These are phyloP conservation scores for Paralichthys olivaceus DNA, from an alignment of 2,113 vertebrate species.

Conservation along the genomic window DNA sequence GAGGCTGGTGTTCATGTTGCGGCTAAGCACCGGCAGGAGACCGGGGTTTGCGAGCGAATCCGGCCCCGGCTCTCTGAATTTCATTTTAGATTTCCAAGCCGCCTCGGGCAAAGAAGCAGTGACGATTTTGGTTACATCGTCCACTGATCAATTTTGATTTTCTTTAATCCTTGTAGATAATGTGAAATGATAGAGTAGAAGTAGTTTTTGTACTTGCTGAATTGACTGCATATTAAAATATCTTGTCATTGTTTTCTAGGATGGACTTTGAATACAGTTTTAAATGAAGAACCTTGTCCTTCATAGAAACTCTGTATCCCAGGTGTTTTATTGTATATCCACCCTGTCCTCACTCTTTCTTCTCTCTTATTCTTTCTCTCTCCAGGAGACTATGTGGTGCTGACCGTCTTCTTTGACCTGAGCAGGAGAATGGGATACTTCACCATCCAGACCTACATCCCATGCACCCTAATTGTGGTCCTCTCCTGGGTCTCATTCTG, in stretches of 20 bases:
- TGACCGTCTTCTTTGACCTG: conserved; percentile 97
- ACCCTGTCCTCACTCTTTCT: conserved; percentile 2
- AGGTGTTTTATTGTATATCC: background rate
- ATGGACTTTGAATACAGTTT: conserved; percentile 4
- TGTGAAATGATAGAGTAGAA: background rate
- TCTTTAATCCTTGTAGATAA: conserved; percentile 4
- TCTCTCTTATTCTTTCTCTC: background rate
- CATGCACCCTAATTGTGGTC: conserved; percentile 98
- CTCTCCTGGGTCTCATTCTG: conserved; percentile 99
- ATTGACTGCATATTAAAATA: background rate
- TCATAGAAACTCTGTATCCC: background rate
- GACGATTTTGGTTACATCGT: conserved; percentile 48
- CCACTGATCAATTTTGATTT: conserved; percentile 46
- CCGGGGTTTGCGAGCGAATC: background rate
- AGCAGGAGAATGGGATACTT: conserved; percentile 99
- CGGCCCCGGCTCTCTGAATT: conserved; percentile 33
- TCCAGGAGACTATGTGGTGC: conserved; percentile 96
- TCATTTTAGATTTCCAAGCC: conserved; percentile 36
- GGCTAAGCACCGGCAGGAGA: conserved; percentile 53
- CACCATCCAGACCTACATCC: conserved; percentile 99
- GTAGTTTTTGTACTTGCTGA: background rate
- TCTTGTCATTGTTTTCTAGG: background rate
- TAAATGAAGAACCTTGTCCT: background rate
- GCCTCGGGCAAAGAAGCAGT: conserved; percentile 42
- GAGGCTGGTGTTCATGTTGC: conserved; percentile 48